phyloP scores from a whole-genome alignment of 2,113 vertebrate species.

The Rutilus rutilus region DNA sequence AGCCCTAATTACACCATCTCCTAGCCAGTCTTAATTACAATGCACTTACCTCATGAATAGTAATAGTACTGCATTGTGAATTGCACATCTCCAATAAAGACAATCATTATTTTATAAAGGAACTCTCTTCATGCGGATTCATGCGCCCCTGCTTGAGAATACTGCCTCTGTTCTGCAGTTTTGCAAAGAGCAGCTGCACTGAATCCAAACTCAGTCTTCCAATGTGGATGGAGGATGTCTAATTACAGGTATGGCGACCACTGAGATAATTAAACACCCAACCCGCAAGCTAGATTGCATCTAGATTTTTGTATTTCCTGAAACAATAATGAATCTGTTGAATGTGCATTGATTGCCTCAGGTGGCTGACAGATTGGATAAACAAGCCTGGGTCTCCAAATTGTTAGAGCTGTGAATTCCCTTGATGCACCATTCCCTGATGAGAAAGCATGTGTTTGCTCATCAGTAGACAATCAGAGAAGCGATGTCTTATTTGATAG shows the following conservation, averaged over 20 bases:
- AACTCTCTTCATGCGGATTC: neutral
- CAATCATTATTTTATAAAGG: neutral
- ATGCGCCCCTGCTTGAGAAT: neutral
- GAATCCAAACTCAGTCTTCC: neutral
- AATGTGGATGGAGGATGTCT: neutral
- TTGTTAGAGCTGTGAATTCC: constrained; percentile 25
- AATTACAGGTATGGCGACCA: constrained; percentile 21
- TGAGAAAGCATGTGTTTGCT: neutral
- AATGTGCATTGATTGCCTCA: constrained; percentile 38
- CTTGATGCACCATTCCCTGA: constrained; percentile 15
- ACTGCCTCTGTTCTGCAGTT: neutral
- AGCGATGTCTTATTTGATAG: neutral
- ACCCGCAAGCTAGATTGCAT: neutral
- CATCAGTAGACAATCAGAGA: constrained; percentile 19
- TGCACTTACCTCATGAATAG: constrained; percentile 19
- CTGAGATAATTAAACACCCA: constrained; percentile 30
- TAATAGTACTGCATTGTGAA: neutral
- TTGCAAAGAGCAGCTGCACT: constrained; percentile 1
- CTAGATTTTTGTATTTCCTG: neutral
- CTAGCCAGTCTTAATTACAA: constrained; percentile 10
- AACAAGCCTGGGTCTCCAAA: constrained; percentile 17
- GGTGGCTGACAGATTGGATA: constrained; percentile 44
- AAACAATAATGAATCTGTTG: constrained; percentile 26
- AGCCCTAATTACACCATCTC: constrained; percentile 14
- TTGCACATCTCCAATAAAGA: neutral